Evolutionary conservation across 2,888 invertebrate species (phyloP), one percentile per base, ranked within the genome.

Genomic region (Sphinx pinastri): DNA sequence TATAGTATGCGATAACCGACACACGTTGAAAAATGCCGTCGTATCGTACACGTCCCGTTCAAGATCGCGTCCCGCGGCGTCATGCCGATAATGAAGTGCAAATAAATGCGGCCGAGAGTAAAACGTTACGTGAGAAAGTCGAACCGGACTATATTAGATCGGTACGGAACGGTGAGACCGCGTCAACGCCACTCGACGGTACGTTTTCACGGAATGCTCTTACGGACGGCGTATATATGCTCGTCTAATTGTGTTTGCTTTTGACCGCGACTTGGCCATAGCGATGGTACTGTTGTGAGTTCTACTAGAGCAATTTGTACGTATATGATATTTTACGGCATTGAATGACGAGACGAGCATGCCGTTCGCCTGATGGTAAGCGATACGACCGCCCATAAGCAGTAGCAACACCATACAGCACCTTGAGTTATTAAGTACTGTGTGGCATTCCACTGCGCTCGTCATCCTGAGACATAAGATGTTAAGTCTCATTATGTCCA

Each of bases 71-170:
- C 49, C 19, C 47, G 25, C 63, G 47, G 63, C 63, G 49, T 63
- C 47, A 63, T 49, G 47, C 2, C 49, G 19, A 19, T 63, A 63
- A 63, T 63, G 63, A 63, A 16, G 63, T 63, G 63, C 63, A 63
- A 63, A 63, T 63, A 63, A 63, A 63, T 63, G 63, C 63, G 63
- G 47, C 47, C 63, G 63, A 49, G 63, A 63, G 63, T 63, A 63
- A 63, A 63, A 63, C 63, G 63, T 63, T 63, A 63, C 49, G 63
- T 63, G 63, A 63, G 63, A 63, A 63, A 63, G 63, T 63, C 63
- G 47, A 63, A 16, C 47, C 63, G 63, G 63, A 49, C 63, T 63
- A 63, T 63, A 63, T 63, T 63, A 63, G 19, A 63, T 63, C 49
- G 63, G 49, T 47, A 6, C 12, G 19, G 13, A 47, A 47, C 16